Conservation (phyloP, 2,888 invertebrate species). For the Hyles lineata region DNA sequence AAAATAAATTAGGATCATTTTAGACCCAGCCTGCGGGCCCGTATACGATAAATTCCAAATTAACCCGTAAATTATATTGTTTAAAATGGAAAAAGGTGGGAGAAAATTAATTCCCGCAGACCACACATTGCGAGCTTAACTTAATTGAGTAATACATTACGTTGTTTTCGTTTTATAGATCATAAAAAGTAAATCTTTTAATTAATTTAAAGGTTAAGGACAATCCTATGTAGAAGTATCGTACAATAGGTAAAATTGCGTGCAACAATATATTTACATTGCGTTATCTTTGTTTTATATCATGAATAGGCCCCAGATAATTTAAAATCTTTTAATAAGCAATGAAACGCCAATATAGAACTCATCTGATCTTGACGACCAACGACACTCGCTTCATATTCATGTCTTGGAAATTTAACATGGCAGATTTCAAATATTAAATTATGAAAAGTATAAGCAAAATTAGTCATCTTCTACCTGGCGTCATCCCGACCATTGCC, state of each 20-base stretch:
- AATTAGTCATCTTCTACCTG: too few relatives aligned
- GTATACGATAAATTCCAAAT: conserved; percentile 65
- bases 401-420: too few relatives aligned
- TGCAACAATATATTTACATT: neutral
- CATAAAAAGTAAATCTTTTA: conserved; percentile 25
- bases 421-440: too few relatives aligned
- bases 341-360: too few relatives aligned
- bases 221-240: neutral
- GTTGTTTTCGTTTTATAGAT: conserved; percentile 42
- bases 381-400: too few relatives aligned
- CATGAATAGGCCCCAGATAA: too few relatives aligned
- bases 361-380: too few relatives aligned
- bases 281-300: neutral
- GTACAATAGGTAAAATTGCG: neutral
- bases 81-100: conserved; percentile 65
- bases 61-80: conserved; percentile 67
- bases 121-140: conserved; percentile 55
- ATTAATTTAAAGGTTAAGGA: conserved; percentile 5
- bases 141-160: conserved; percentile 65
- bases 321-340: too few relatives aligned
- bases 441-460: too few relatives aligned
- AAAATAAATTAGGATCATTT: conserved; percentile 51
- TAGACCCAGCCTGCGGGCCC: conserved; percentile 45
- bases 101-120: conserved; percentile 60
- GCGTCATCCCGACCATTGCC: too few relatives aligned